These are phyloP conservation scores for Trichogramma evanescens DNA, from an alignment of 2,888 invertebrate species.

Conservation along the genomic window DNA sequence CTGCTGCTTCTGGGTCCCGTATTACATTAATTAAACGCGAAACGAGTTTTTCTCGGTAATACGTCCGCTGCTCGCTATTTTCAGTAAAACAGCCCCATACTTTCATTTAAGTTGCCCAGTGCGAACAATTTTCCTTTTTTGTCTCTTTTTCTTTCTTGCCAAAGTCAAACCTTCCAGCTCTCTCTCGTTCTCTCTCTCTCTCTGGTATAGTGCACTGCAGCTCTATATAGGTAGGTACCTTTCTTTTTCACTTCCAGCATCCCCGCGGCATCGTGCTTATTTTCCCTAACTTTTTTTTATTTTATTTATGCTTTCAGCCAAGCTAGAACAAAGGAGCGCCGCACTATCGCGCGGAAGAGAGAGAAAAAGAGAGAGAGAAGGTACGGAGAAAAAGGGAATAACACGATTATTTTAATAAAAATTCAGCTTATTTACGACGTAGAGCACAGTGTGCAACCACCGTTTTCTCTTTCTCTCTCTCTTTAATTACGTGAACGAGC, in stretches of 20 bases:
- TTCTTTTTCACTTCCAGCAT: neutral
- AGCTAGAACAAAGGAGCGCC: neutral
- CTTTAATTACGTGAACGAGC: neutral
- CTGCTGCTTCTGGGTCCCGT: conserved; percentile 3
- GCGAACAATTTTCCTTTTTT: conserved; percentile 13
- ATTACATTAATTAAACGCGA: conserved; percentile 38
- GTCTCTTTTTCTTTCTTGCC: neutral
- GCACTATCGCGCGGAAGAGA: conserved; percentile 5
- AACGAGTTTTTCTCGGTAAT: conserved; percentile 36
- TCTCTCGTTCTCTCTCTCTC: neutral
- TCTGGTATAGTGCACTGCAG: neutral
- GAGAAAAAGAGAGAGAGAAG: neutral
- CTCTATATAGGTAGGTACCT: neutral
- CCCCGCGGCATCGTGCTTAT: neutral
- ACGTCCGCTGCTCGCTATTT: neutral
- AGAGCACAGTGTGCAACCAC: conserved; percentile 24
- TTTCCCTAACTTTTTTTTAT: neutral
- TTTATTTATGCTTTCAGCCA: neutral
- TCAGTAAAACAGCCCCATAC: conserved; percentile 12
- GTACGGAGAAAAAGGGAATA: conserved; percentile 27
- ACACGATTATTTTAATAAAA: conserved; percentile 45
- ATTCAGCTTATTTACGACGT: conserved; percentile 42
- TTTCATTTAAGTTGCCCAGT: conserved; percentile 36
- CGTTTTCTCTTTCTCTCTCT: conserved; percentile 13
- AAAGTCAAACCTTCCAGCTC: no score